A percentile compares a stretch with the other conserved stretches of the same genome.
Conservation (phyloP, 2,888 invertebrate species). For the Drosophila rellima region DNA sequence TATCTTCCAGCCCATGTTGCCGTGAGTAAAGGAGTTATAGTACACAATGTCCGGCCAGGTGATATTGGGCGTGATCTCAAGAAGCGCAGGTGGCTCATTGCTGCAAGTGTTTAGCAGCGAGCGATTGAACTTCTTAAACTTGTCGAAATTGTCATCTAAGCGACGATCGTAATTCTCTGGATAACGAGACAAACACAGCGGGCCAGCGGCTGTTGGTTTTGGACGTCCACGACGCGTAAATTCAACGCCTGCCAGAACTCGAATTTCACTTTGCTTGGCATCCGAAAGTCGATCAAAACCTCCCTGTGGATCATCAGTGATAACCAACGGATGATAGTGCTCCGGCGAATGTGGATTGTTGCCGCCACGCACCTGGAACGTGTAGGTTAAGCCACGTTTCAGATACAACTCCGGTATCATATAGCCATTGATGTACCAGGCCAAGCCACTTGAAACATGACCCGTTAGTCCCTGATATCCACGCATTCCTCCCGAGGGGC, state of each 20-base stretch:
- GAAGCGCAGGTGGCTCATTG: constrained; percentile 89
- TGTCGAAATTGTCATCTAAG: constrained; percentile 91
- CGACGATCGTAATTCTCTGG: constrained; percentile 90
- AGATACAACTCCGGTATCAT: constrained; percentile 95
- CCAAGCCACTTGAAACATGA: constrained; percentile 90
- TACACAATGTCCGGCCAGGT: constrained; percentile 97
- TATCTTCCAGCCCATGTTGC: constrained; percentile 98
- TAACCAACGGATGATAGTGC: constrained; percentile 95
- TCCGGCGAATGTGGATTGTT: constrained; percentile 95
- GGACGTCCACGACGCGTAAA: constrained; percentile 93
- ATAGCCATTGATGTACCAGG: constrained; percentile 97
- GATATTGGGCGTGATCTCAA: constrained; percentile 94
- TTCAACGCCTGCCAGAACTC: constrained; percentile 93
- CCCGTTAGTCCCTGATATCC: constrained; percentile 92
- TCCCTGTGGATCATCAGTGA: constrained; percentile 94
- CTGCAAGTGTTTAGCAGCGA: constrained; percentile 91
- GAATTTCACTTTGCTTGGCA: constrained; percentile 89
- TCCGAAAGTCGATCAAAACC: constrained; percentile 92
- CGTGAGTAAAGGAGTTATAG: constrained; percentile 96
- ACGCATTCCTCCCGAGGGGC: constrained; percentile 92
- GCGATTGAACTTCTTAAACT: constrained; percentile 94
- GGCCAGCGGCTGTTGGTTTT: constrained; percentile 93
- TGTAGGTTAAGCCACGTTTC: constrained; percentile 93
- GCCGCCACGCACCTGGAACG: constrained; percentile 92
- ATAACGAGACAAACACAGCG: constrained; percentile 91